Conservation (phyloP, 2,888 invertebrate genomes). For the Anthoptus insignis region DNA sequence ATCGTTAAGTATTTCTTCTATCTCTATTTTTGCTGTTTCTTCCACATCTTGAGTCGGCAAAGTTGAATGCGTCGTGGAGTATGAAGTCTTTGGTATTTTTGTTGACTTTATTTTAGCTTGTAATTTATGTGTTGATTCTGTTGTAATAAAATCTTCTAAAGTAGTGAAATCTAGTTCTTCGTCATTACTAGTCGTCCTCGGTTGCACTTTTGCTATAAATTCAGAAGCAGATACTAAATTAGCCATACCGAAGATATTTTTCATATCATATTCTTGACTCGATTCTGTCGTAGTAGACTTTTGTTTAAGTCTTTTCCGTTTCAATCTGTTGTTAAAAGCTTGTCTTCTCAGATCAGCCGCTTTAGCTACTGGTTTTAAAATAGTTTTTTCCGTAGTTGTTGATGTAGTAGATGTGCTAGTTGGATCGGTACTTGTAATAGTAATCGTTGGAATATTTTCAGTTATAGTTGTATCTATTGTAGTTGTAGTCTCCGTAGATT, state of each 20-base stretch:
- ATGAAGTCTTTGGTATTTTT: constrained; percentile 49
- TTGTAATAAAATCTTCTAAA: constrained; percentile 64
- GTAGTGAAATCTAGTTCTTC: constrained; percentile 63
- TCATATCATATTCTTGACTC: constrained; percentile 65
- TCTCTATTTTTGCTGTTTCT: constrained; percentile 87
- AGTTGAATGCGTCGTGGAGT: constrained; percentile 50
- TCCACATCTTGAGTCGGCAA: constrained; percentile 55
- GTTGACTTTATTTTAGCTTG: constrained; percentile 50
- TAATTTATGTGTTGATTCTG: constrained; percentile 56
- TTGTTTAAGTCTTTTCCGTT: constrained; percentile 72
- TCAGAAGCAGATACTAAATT: constrained; percentile 77
- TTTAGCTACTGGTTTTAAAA: constrained; percentile 57
- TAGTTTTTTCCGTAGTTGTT: constrained; percentile 54
- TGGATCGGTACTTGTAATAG: constrained; percentile 38
- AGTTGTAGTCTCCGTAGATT: constrained; percentile 37
- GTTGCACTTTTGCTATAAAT: constrained; percentile 71
- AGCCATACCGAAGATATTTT: constrained; percentile 69
- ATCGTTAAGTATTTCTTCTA: constrained; percentile 90
- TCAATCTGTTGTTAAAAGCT: constrained; percentile 70
- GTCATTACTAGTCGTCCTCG: constrained; percentile 53
- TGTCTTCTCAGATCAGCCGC: constrained; percentile 65
- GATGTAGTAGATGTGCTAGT: constrained; percentile 53
- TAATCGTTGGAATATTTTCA: constrained; percentile 44
- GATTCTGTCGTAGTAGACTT: constrained; percentile 72
- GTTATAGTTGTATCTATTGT: constrained; percentile 30